Evolutionary conservation across 1,140 invertebrate species (phyloP), one percentile per base, ranked within the genome.

Genomic region (Lordiphosa clarofinis): DNA sequence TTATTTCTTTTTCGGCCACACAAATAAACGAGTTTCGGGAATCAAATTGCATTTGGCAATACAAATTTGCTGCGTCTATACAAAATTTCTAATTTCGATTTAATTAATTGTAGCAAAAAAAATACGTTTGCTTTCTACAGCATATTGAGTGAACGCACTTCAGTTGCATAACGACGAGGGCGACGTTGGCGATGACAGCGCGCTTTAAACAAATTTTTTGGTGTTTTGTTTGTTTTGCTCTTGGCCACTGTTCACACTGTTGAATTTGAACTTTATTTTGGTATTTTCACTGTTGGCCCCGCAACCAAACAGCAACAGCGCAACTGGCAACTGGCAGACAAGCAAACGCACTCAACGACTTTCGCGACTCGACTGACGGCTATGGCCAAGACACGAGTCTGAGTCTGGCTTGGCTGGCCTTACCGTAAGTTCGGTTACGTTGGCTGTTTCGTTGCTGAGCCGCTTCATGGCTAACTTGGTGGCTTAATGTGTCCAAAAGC

Each of bases 331-430:
- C 79, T 58, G 55, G 64, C 64, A 84, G 42, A 50, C 15, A 48
- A 65, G 57, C 67, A 87, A 87, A 82, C 82, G 82, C 84, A 87
- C 82, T 87, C 82, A 70, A 87, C 84, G 82, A 86, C 82, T 87
- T 78, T 79, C 82, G 84, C 82, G 82, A 87, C 82, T 70, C 79
- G 79, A 87, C 82, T 87, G 76, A 87, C 65, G 68, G 54, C 56
- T 38, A 55, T 48, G 56, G 64, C 64, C 67, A 70, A 70, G 53
- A 66, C 56, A 54, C 12, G 21, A 44, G 21, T 28, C 54, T 63
- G 55, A 53, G 28, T 21, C 55, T 68, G 58, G 46, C 21, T 64
- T 62, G 59, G 61, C 56, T 79, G 56, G 68, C 71, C 75, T 81
- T 66, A 63, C 62, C 73, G 76, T 81, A 75, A 75, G 76, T 72